Evolutionary conservation across 1,140 invertebrate species (phyloP), one percentile per base, ranked within the genome.

Genomic region (Lutraria rhynchaena): DNA sequence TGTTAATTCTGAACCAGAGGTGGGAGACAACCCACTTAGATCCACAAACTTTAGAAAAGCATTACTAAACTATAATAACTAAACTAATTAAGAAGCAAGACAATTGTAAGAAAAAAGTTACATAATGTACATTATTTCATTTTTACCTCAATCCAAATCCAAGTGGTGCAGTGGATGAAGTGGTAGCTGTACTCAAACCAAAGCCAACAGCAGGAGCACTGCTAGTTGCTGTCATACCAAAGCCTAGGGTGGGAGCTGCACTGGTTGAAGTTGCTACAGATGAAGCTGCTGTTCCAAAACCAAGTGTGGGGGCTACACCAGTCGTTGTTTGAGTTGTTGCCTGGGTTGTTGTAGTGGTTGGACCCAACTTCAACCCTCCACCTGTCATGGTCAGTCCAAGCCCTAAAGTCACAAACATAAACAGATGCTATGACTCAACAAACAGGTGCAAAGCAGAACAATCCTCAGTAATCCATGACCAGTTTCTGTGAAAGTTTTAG

Each of bases 131-230:
- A n/a, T n/a, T n/a, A n/a, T n/a, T n/a, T n/a, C n/a, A n/a, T n/a
- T 67, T 55, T 49, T 83, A 55, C 58, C 84, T 53, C 31, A 85
- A 65, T 27, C 86, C 81, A 35, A 89, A 70, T 61, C 81, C 87
- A 46, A 91, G 88, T 63, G 83, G 37, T 41, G 91, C 74, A 7
- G 85, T 69, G 80, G 88, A 49, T 35, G 77, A 19, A n/a, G 83
- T n/a, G 19, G 75, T 49, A 29, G 80, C 74, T 9, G 71, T 53
- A 17, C 69, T 57, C 19, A 70, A 65, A 76, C 83, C 81, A 74
- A 86, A 86, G 9, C 77, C 77, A 53, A 78, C 24, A 22, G 51
- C 33, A 22, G 73, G 33, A 60, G 83, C 51, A 27, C 67, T 73
- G 17, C 55, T 70, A 31, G 86, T 27, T 44, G 84, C 29, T 13